Conservation (phyloP, 2,888 invertebrate genomes). For the Gymnosoma rotundatum region DNA sequence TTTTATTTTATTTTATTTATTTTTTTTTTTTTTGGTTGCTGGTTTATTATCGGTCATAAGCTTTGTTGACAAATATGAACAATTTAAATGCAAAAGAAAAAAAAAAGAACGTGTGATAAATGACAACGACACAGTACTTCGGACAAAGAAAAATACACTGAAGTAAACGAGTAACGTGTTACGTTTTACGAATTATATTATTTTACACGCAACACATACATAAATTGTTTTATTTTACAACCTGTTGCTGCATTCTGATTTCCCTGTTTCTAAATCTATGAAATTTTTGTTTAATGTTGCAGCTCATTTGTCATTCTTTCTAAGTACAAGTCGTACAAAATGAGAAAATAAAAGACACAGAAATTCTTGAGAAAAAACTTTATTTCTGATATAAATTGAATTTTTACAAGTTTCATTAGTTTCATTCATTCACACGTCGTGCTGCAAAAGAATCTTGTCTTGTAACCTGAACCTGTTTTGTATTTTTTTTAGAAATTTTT, state of each 20-base stretch:
- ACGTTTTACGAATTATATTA: not conserved
- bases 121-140: too few relatives aligned
- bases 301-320: constrained; percentile 67
- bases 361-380: constrained; percentile 29
- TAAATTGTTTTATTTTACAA: constrained; percentile 7
- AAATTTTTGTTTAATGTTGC: constrained; percentile 34
- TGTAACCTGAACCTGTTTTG: constrained; percentile 58
- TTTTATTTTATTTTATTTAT: too few relatives aligned
- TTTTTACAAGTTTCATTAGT: not conserved
- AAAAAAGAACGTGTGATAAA: too few relatives aligned
- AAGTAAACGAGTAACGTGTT: not conserved
- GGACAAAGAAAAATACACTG: not conserved
- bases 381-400: not conserved
- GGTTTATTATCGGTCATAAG: too few relatives aligned
- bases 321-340: constrained; percentile 63
- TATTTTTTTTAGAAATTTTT: not conserved
- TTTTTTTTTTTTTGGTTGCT: too few relatives aligned
- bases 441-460: constrained; percentile 23
- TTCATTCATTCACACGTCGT: constrained; percentile 34
- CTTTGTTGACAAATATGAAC: too few relatives aligned
- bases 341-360: not conserved
- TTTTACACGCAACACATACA: not conserved
- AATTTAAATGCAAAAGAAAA: too few relatives aligned
- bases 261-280: constrained; percentile 16
- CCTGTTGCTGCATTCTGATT: constrained; percentile 37